Evolutionary conservation across 2,888 invertebrate genomes (phyloP).

Genomic region (Rhagium mordax): DNA sequence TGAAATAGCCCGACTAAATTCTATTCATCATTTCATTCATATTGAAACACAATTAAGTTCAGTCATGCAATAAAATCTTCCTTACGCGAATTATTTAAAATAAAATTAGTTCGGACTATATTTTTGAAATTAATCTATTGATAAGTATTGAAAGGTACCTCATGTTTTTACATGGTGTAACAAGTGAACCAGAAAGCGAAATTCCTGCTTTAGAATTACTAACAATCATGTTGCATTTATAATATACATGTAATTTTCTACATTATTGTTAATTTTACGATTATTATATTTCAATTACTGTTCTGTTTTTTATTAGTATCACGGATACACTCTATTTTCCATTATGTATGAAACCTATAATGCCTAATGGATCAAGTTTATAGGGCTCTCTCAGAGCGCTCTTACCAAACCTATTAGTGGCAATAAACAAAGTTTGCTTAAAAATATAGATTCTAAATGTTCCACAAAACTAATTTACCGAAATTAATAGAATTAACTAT

Average conservation of each 20-base stretch:
- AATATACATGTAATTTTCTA: not conserved
- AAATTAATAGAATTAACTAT: conserved; percentile 9
- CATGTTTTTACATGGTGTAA: too few relatives aligned
- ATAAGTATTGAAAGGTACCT: too few relatives aligned
- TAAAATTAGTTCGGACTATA: too few relatives aligned
- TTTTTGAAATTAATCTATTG: too few relatives aligned
- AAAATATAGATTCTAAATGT: not conserved
- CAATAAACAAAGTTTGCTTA: not conserved
- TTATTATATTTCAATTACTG: not conserved
- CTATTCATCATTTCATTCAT: too few relatives aligned
- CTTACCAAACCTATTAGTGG: not conserved
- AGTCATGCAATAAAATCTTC: too few relatives aligned
- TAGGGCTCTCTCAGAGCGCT: not conserved
- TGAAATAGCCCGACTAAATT: not conserved
- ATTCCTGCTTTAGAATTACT: too few relatives aligned
- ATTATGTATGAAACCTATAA: not conserved
- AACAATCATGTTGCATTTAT: too few relatives aligned
- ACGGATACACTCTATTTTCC: not conserved
- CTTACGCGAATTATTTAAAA: too few relatives aligned
- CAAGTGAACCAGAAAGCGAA: too few relatives aligned
- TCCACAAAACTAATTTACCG: not conserved
- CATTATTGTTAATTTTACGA: not conserved
- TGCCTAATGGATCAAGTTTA: not conserved
- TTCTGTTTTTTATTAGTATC: not conserved
- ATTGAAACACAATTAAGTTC: not conserved